These are phyloP conservation scores for Dipodomys spectabilis DNA, from an alignment of 2,113 vertebrate genomes.

Conservation along the genomic window DNA sequence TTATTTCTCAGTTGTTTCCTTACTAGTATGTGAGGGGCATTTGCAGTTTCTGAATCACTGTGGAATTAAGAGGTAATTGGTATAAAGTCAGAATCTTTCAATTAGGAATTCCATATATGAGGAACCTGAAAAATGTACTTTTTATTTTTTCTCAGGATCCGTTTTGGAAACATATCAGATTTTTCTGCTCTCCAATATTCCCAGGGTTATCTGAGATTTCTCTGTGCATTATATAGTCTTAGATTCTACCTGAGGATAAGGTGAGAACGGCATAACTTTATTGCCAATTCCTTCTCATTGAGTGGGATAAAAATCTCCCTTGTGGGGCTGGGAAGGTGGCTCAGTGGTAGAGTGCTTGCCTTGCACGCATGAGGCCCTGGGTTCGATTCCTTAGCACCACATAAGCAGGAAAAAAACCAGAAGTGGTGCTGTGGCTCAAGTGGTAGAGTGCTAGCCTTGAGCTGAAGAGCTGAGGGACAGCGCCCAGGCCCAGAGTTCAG, in stretches of 20 bases:
- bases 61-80: background rate
- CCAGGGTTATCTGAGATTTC: background rate
- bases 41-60: background rate
- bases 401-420: no score
- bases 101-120: rapidly evolving
- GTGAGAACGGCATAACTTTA: background rate
- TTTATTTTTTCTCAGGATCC: background rate
- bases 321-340: no score
- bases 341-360: no score
- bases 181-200: background rate
- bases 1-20: background rate
- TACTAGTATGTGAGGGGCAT: background rate
- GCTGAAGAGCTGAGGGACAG: no score
- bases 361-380: no score
- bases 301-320: background rate
- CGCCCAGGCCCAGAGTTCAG: no score
- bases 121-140: rapidly evolving
- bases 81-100: background rate
- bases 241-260: background rate
- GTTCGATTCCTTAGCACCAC: no score
- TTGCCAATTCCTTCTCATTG: background rate
- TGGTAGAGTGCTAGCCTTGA: no score
- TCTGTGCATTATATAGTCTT: background rate
- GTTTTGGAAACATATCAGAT: rapidly evolving
- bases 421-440: no score